These are phyloP conservation scores for Polydrusus tereticollis DNA, from an alignment of 2,888 invertebrate genomes.

Conservation along the genomic window DNA sequence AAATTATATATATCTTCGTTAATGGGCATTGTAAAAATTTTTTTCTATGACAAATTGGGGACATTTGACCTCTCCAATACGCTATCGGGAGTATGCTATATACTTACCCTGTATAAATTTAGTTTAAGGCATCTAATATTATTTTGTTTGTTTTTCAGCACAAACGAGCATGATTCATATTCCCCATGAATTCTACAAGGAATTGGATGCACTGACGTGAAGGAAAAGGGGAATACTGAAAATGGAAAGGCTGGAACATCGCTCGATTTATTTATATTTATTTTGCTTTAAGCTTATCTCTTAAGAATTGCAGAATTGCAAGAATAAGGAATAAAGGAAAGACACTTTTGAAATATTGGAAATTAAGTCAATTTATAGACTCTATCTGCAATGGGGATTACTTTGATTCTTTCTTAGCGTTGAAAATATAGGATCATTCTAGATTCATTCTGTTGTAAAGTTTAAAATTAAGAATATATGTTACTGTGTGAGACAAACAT, in stretches of 20 bases:
- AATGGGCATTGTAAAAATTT: too few relatives aligned
- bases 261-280: constrained; percentile 42
- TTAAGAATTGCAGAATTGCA: constrained; percentile 40
- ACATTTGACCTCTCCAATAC: too few relatives aligned
- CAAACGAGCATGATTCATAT: not conserved
- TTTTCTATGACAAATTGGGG: too few relatives aligned
- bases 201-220: not conserved
- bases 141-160: not conserved
- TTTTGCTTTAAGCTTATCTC: constrained; percentile 34
- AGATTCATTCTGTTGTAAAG: constrained; percentile 37
- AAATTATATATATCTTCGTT: too few relatives aligned
- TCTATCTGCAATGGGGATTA: constrained; percentile 47
- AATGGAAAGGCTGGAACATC: constrained; percentile 8
- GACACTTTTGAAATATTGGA: constrained; percentile 51
- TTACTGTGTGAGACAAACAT: not conserved
- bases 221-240: not conserved
- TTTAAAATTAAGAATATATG: constrained; percentile 19
- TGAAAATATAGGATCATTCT: constrained; percentile 38
- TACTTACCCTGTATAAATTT: too few relatives aligned
- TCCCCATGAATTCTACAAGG: not conserved
- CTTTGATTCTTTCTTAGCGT: constrained; percentile 29
- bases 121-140: not conserved
- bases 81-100: too few relatives aligned
- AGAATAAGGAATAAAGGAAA: constrained; percentile 41
- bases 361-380: constrained; percentile 51